Evolutionary conservation across 2,888 invertebrate species (phyloP).

Genomic region (Eupithecia pulchellata): DNA sequence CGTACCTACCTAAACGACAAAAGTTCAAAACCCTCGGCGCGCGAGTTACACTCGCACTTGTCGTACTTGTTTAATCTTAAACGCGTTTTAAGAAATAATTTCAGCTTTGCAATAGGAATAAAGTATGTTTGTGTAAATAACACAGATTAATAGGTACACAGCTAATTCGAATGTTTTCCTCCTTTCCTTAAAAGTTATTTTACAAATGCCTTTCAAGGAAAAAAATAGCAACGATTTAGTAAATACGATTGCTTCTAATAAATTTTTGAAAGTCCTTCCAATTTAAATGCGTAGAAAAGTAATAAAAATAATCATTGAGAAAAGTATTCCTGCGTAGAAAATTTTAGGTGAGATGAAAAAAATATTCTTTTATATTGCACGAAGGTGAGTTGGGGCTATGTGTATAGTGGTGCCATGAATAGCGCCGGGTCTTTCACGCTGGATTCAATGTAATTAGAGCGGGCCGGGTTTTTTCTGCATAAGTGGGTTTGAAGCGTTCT

Average conservation of each 20-base stretch:
- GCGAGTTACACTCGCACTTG: no score
- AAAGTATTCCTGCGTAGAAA: slow-evolving; percentile 14
- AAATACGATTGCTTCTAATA: slow-evolving; percentile 46
- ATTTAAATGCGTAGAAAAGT: slow-evolving; percentile 27
- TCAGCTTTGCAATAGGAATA: not conserved
- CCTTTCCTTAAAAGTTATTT: slow-evolving; percentile 47
- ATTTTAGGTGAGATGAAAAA: slow-evolving; percentile 44
- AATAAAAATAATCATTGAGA: slow-evolving; percentile 8
- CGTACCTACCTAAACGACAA: no score
- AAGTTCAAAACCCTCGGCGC: no score
- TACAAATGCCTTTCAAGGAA: slow-evolving; percentile 46
- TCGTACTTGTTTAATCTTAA: not conserved
- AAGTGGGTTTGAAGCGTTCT: slow-evolving; percentile 71
- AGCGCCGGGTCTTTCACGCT: slow-evolving; percentile 68
- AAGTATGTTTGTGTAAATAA: slow-evolving; percentile 3
- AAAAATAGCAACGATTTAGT: slow-evolving; percentile 48
- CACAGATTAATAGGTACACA: not conserved
- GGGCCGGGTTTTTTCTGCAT: slow-evolving; percentile 69
- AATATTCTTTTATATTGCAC: slow-evolving; percentile 53
- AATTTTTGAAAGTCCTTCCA: slow-evolving; percentile 44
- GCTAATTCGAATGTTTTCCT: slow-evolving; percentile 18
- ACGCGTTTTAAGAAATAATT: not conserved
- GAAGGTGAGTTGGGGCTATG: slow-evolving; percentile 52
- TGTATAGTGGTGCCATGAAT: slow-evolving; percentile 69
- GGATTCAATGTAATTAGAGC: slow-evolving; percentile 80